Conservation (phyloP, 2,888 invertebrate species). For the Deladenus siricidicola region DNA sequence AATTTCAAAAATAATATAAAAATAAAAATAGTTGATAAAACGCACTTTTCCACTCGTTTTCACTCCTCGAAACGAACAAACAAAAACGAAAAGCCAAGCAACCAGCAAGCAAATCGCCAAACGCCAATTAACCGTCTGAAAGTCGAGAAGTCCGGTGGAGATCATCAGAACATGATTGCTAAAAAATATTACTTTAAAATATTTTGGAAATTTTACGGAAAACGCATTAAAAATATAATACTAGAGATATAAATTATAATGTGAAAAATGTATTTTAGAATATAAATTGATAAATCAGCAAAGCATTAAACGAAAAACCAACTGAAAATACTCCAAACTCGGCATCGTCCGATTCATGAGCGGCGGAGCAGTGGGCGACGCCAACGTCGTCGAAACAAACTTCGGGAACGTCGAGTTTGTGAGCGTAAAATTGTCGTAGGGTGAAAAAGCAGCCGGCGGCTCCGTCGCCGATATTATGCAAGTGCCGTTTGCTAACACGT, state of each 20-base stretch:
- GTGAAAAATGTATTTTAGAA: too few species aligned
- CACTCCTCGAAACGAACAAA: slow-evolving; percentile 71
- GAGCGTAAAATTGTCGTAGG: slow-evolving; percentile 19
- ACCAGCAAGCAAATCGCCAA: slow-evolving; percentile 68
- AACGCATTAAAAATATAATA: too few species aligned
- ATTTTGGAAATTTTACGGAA: too few species aligned
- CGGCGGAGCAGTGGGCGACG: slow-evolving; percentile 1
- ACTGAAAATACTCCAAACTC: slow-evolving; percentile 59
- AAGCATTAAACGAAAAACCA: neutral
- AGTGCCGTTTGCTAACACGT: slow-evolving; percentile 45
- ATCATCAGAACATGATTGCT: slow-evolving; percentile 50
- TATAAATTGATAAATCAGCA: neutral
- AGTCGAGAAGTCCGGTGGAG: slow-evolving; percentile 33
- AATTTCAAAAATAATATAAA: too few species aligned
- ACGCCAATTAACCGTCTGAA: slow-evolving; percentile 58
- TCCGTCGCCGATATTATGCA: slow-evolving; percentile 32
- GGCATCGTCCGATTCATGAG: slow-evolving; percentile 51
- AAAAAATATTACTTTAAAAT: too few species aligned
- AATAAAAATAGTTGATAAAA: too few species aligned
- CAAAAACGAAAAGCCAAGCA: slow-evolving; percentile 72
- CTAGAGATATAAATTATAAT: too few species aligned
- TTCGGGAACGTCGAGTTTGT: neutral
- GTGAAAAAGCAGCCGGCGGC: slow-evolving; percentile 17
- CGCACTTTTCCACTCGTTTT: slow-evolving; percentile 69
- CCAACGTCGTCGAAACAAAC: neutral